Conservation (phyloP, 2,888 invertebrate genomes). For the Linhomoeus sp. region DNA sequence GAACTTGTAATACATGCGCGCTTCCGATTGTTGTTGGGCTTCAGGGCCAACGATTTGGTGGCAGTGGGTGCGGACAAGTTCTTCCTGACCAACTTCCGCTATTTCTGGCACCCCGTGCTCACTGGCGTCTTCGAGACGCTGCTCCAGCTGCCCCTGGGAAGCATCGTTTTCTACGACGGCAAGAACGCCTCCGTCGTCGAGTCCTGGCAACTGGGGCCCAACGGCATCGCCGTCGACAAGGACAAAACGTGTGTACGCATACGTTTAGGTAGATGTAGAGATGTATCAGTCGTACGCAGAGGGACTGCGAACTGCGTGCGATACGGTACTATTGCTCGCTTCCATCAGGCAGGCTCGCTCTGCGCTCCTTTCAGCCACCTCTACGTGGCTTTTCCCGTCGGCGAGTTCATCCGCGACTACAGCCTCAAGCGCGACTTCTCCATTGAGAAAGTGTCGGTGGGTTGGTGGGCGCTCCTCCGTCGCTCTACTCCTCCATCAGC, state of each 20-base stretch:
- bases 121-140: slow-evolving; percentile 11
- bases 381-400: slow-evolving; percentile 10
- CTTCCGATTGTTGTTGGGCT: background rate
- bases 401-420: slow-evolving; percentile 14
- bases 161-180: slow-evolving; percentile 18
- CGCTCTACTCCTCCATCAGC: background rate
- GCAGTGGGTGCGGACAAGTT: slow-evolving; percentile 20
- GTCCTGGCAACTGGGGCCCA: slow-evolving; percentile 11
- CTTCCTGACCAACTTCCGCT: slow-evolving; percentile 16
- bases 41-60: slow-evolving; percentile 14
- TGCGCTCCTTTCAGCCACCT: slow-evolving; percentile 6
- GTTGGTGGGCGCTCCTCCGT: background rate
- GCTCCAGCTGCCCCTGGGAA: slow-evolving; percentile 12
- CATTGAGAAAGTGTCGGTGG: slow-evolving; percentile 7
- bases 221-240: slow-evolving; percentile 13
- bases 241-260: background rate
- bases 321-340: no score
- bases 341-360: no score
- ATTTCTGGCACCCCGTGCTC: slow-evolving; percentile 9
- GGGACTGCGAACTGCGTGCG: no score
- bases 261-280: no score
- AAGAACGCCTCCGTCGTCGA: slow-evolving; percentile 9
- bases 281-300: no score
- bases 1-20: no score
- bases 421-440: slow-evolving; percentile 12